Evolutionary conservation across 2,888 invertebrate genomes (phyloP), one percentile per base, ranked within the genome.

Genomic region (Sphinx pinastri): DNA sequence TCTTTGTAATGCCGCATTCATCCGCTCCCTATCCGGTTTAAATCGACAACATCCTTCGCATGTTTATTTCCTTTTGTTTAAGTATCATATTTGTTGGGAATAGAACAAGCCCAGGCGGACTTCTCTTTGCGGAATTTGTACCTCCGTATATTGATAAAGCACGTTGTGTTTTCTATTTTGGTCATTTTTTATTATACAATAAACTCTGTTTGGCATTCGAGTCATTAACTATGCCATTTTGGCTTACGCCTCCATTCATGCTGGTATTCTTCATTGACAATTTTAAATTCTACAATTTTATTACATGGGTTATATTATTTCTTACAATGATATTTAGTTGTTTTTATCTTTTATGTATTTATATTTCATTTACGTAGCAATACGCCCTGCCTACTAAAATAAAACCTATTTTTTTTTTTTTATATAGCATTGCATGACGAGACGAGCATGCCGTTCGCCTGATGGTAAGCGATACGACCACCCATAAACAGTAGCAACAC

Each of bases 1-100:
- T 63, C 63, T 63, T 63, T 63, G 63, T 63, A 63, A 63, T 63
- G 63, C 63, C 63, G 63, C 63, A 13, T 13, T 63, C 63, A 63
- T 63, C 63, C 63, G 63, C 49, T 63, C 63, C 12, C 49, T 60
- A 47, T 63, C 63, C 63, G 63, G 63, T 49, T 63, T 63, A 49
- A 63, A 63, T 63, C 63, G 63, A 63, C 60, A 60, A 60, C 47
- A 63, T 49, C 49, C 19, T 47, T 49, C 19, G 19, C 49, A 63
- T 49, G 63, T 63, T 49, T 63, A 63, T 63, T 63, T 49, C 49
- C 19, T 63, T 49, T 63, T 63, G 49, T 60, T 60, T 60, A 60
- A 47, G 47, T 47, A 45, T 47, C 47, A 49, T 49, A 63, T 49
- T 49, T 25, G 63, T 49, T 19, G 60, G 12, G 49, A 63, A 49